A percentile compares a stretch with the other conserved stretches of the same genome.
phyloP scores from a whole-genome alignment of 2,797 vertebrate genomes.

The Cichlasoma orientale region DNA sequence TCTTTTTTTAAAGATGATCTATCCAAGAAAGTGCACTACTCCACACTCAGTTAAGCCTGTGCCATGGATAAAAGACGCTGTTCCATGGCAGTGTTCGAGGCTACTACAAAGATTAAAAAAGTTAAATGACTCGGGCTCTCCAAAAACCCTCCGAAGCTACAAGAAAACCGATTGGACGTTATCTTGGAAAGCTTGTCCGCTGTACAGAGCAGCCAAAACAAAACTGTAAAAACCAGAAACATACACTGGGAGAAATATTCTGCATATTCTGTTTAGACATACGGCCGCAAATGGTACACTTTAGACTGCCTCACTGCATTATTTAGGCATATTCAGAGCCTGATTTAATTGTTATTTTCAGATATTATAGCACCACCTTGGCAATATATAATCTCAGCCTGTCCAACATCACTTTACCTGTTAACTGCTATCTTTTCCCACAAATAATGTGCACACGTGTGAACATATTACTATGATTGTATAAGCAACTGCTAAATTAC shows the following conservation, averaged over 20 bases:
- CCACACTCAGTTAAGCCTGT: background rate
- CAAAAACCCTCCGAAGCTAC: constrained; percentile 22
- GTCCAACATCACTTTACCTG: background rate
- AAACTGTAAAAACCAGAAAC: constrained; percentile 33
- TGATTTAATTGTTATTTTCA: background rate
- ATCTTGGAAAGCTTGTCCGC: constrained; percentile 35
- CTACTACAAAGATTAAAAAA: constrained; percentile 25
- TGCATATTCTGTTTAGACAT: constrained; percentile 24
- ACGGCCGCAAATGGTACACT: background rate
- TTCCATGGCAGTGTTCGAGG: constrained; percentile 20
- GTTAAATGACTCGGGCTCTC: constrained; percentile 46
- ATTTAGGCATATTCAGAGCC: background rate
- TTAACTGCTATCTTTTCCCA: constrained; percentile 12
- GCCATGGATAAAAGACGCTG: background rate
- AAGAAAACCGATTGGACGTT: constrained; percentile 40
- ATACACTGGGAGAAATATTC: constrained; percentile 15
- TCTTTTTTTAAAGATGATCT: background rate
- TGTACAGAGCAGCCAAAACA: constrained; percentile 7
- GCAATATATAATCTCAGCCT: constrained; percentile 10
- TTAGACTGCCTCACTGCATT: background rate
- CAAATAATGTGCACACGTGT: constrained; percentile 5
- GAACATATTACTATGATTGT: constrained; percentile 55
- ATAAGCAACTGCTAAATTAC: constrained; percentile 54
- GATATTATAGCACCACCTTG: background rate
- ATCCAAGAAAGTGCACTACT: background rate